phyloP scores from a whole-genome alignment of 92 coral and sea anemone genomes.

The Palythoa grandis region DNA sequence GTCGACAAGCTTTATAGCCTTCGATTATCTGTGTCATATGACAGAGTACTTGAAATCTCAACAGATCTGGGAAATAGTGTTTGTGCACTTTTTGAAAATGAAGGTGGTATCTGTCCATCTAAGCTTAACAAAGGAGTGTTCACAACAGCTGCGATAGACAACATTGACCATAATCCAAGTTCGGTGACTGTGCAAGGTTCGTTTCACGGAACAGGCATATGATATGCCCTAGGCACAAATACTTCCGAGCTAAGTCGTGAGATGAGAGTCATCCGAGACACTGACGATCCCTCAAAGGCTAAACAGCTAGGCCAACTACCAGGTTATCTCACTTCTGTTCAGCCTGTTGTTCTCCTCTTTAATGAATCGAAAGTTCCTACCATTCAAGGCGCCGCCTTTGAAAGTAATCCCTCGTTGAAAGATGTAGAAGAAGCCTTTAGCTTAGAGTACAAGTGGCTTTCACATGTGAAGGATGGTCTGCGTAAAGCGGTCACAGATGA shows the following conservation, averaged over 20 bases:
- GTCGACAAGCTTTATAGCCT: slow-evolving; percentile 52
- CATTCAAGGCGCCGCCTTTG: slow-evolving; percentile 68
- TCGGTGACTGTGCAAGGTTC: slow-evolving; percentile 1
- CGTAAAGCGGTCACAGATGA: background rate
- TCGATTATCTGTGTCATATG: slow-evolving; percentile 69
- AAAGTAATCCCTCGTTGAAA: slow-evolving; percentile 51
- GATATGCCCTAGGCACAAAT: slow-evolving; percentile 60
- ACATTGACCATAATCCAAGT: slow-evolving; percentile 54
- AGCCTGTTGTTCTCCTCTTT: slow-evolving; percentile 52
- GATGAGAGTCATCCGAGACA: background rate
- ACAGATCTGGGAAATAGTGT: slow-evolving; percentile 71
- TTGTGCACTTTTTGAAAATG: slow-evolving; percentile 47
- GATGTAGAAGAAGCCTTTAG: background rate
- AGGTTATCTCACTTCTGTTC: slow-evolving; percentile 48
- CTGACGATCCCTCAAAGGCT: slow-evolving; percentile 24
- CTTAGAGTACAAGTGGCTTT: too few species aligned
- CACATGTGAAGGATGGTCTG: too few species aligned
- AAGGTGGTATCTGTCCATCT: slow-evolving; percentile 70
- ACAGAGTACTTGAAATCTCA: slow-evolving; percentile 63
- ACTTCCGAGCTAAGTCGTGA: slow-evolving; percentile 56
- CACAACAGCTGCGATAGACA: slow-evolving; percentile 52
- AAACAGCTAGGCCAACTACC: slow-evolving; percentile 62
- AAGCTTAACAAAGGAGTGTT: slow-evolving; percentile 22
- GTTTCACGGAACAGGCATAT: slow-evolving; percentile 42
- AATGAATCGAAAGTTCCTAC: slow-evolving; percentile 54